Evolutionary conservation across 2,113 vertebrate species (phyloP), one percentile per base, ranked within the genome.

Genomic region (Rhynchopsitta pachyrhyncha): DNA sequence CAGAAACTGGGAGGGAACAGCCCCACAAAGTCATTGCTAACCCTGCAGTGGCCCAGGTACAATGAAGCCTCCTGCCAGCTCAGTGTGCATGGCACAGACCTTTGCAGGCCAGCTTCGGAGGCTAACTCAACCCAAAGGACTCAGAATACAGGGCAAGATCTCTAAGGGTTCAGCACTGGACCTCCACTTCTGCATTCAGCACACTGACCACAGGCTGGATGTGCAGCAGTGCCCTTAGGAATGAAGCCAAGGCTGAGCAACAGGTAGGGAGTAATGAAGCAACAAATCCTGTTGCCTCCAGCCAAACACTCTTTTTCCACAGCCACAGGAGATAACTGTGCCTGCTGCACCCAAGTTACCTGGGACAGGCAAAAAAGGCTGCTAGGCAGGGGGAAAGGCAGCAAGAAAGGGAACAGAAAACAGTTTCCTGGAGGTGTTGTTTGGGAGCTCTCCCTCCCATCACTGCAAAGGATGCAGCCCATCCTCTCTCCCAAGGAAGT

Each of bases 261-360:
- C 28, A 60, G 17, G 27, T 3, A 64, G 28, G 44, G 52, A 83
- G 39, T 82, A 77, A 73, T 39, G 73, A 91, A 92, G 37, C 42
- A 63, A 52, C 23, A 88, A 86, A 76, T 42, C 6, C 39, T 33
- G 24, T 31, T 84, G 29, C 49, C 14, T 80, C 11, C 39, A 73
- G 57, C 16, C n/a, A 80, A 92, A 42, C 6, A 52, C 39, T 52
- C n/a, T 63, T 82, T 59, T 50, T 24, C 62, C 29, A 73, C 11
- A 77, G 83, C 0, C 2, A 50, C 25, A 19, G 39, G 35, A 81
- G n/a, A 22, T 7, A 84, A 84, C 22, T 12, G 18, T 68, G 46
- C 66, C n/a, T 4, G 1, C 46, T 84, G 27, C 1, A 0, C 19
- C 37, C 1, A 2, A 79, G 42, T 78, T 79, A 59, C 13, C 24